Base-by-base conservation (phyloP, 2,797 vertebrate species). In the Danio tinwini region DNA sequence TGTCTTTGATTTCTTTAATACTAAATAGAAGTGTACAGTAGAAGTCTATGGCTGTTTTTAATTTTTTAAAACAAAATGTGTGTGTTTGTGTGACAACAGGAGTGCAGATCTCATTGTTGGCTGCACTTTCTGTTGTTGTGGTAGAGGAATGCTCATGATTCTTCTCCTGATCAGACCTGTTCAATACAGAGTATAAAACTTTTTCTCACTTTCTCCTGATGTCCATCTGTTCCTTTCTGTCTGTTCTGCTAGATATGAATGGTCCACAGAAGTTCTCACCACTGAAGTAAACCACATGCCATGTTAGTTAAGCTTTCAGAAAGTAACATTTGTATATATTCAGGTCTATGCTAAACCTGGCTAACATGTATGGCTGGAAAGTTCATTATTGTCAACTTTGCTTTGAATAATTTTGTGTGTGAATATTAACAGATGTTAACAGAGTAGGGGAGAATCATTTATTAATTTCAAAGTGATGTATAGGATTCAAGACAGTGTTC, bases 61-160 rank as follows among this genome's bases (percentile, higher is more conserved):
- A 29, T 29, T 29, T 29, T 29, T 29, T 1, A 29, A 29, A 29
- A 29, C 29, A 29, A 1, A 29, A 29, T 29, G 58, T 68, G 37
- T 52, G 50, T 67, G 21, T 44, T n/a, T 67, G 40, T 53, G 74
- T 61, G 17, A 37, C 3, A 42, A n/a, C 19, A 42, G n/a, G 7
- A 12, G 13, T 10, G 37, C 70, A 19, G 65, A 29, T 80, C 68
- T 44, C 17, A 14, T 42, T 29, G 29, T 29, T 29, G 67, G 39
- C 47, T 80, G 52, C 39, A 79, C 69, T 85, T 83, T 82, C 75
- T 88, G 82, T 85, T 80, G 76, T 68, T 50, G 44, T 73, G 52
- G 67, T 62, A 13, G 42, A 79, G 82, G 78, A 85, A 84, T 82
- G 62, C 52, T 16, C 44, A 45, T 11, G 69, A 55, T 44, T 52